phyloP scores from a whole-genome alignment of 2,888 invertebrate genomes.

The Hirtodrosophila trivittata region DNA sequence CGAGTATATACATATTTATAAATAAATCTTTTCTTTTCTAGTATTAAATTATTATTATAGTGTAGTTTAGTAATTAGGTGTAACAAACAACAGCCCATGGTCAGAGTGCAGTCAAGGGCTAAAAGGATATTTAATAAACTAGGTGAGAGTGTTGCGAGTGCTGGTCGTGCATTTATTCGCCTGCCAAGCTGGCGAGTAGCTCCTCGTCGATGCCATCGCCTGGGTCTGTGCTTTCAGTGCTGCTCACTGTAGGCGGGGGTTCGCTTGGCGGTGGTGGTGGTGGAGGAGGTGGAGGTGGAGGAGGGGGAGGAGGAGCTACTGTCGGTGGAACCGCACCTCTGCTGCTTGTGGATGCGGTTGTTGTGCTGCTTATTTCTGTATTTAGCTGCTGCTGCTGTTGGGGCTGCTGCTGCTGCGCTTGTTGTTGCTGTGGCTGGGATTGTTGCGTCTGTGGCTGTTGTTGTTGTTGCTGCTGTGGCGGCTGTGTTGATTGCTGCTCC shows the following conservation, averaged over 20 bases:
- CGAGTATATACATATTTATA: background rate
- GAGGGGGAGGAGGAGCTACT: conserved; percentile 4
- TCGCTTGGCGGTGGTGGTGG: conserved; percentile 26
- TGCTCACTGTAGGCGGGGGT: conserved; percentile 38
- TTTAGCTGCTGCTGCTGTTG: conserved; percentile 26
- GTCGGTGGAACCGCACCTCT: conserved; percentile 11
- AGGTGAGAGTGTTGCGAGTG: conserved; percentile 4
- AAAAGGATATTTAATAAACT: conserved; percentile 6
- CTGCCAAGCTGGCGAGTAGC: conserved; percentile 68
- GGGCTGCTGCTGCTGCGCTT: background rate
- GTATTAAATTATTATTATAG: background rate
- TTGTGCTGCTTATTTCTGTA: conserved; percentile 14
- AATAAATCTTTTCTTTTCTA: background rate
- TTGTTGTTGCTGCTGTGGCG: background rate
- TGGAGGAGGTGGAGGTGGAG: background rate
- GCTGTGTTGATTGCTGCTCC: background rate
- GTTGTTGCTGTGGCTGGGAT: conserved; percentile 4
- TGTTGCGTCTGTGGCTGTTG: conserved; percentile 14
- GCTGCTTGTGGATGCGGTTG: conserved; percentile 18
- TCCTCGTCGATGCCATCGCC: conserved; percentile 71
- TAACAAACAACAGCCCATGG: conserved; percentile 15
- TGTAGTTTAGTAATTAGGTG: background rate
- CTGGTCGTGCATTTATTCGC: conserved; percentile 62
- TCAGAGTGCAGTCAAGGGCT: conserved; percentile 5
- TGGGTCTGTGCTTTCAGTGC: conserved; percentile 17